Evolutionary conservation across 1,140 invertebrate genomes (phyloP).

Genomic region (Trachymyrmex cornetzi): DNA sequence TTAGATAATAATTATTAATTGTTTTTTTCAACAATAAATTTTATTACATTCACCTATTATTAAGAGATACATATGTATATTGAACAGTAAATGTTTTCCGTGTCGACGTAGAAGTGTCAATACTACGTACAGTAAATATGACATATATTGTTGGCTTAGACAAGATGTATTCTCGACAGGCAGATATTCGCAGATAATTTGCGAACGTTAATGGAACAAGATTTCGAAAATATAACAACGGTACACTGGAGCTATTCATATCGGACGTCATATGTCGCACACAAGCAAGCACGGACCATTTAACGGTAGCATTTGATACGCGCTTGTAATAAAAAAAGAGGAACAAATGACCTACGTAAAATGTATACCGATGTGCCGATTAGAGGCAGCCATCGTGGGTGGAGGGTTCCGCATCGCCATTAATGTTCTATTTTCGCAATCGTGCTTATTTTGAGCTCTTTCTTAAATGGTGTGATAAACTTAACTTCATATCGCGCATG

Average conservation of each 20-base stretch:
- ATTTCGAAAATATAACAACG: constrained; percentile 19
- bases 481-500: constrained; percentile 13
- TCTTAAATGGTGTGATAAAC: constrained; percentile 39
- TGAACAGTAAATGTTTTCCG: background rate
- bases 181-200: constrained; percentile 21
- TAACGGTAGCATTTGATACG: constrained; percentile 57
- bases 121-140: background rate
- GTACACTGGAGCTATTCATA: background rate
- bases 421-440: constrained; percentile 66
- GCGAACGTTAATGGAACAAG: background rate
- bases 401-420: constrained; percentile 35
- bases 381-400: constrained; percentile 46
- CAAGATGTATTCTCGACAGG: background rate
- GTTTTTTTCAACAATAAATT: background rate
- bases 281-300: constrained; percentile 59
- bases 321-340: constrained; percentile 72
- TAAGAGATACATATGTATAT: background rate
- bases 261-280: background rate
- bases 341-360: constrained; percentile 65
- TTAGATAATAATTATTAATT: background rate
- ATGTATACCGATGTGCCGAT: constrained; percentile 39
- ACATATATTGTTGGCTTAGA: too few relatives aligned
- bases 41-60: background rate
- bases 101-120: background rate
- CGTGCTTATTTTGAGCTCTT: constrained; percentile 57